These are phyloP conservation scores for Gephyroberyx darwinii DNA, from an alignment of 2,797 vertebrate species.

Conservation along the genomic window DNA sequence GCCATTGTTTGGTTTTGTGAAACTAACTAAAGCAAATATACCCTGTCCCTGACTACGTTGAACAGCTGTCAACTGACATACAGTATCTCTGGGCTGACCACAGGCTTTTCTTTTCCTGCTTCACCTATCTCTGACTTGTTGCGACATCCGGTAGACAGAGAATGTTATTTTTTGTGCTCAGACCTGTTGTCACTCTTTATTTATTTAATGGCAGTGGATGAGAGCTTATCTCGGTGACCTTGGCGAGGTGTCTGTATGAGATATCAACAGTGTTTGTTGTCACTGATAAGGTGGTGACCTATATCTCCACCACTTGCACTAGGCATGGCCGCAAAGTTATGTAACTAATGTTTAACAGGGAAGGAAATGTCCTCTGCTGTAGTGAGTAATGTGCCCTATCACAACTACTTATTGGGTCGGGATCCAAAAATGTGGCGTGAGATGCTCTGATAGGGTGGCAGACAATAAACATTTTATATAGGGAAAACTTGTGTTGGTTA, in stretches of 20 bases:
- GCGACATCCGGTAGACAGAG: neutral
- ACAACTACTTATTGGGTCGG: too few species aligned
- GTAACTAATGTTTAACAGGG: conserved; percentile 4
- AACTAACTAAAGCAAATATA: too few species aligned
- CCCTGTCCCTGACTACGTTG: too few species aligned
- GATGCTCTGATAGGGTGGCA: too few species aligned
- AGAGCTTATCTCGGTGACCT: conserved; percentile 51
- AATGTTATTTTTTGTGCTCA: conserved; percentile 6
- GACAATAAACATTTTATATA: too few species aligned
- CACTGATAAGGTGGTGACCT: conserved; percentile 61
- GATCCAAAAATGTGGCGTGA: too few species aligned
- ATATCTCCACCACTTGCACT: neutral
- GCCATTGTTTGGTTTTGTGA: too few species aligned
- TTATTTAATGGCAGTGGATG: neutral
- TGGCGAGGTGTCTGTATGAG: conserved; percentile 36
- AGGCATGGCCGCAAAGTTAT: neutral
- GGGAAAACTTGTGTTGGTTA: too few species aligned
- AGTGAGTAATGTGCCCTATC: neutral
- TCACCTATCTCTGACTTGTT: neutral
- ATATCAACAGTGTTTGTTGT: conserved; percentile 57
- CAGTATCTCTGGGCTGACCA: too few species aligned
- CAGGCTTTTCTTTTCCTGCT: neutral
- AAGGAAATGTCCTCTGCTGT: neutral
- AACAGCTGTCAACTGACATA: too few species aligned
- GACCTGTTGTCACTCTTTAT: neutral